Evolutionary conservation across 2,888 invertebrate genomes (phyloP).

Genomic region (Flabesymbios commensalis): DNA sequence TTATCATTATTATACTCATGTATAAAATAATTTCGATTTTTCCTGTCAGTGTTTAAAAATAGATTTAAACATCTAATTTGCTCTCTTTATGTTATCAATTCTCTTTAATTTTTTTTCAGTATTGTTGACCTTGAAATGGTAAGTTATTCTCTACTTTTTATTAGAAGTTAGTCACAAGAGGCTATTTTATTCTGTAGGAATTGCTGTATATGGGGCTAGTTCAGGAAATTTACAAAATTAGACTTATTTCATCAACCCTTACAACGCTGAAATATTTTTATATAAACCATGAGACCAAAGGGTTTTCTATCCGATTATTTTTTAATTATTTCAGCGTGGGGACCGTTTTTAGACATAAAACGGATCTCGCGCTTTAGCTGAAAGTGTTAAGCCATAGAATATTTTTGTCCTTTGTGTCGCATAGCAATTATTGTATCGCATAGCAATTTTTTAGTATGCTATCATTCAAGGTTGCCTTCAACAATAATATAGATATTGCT

Average conservation of each 20-base stretch:
- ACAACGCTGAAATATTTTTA: too few species aligned
- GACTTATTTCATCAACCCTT: too few species aligned
- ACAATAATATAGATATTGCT: background rate
- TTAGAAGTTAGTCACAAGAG: background rate
- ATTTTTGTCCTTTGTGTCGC: background rate
- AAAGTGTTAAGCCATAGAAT: too few species aligned
- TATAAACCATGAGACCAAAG: too few species aligned
- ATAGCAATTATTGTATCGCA: background rate
- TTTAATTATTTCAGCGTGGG: too few species aligned
- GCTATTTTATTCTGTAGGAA: too few species aligned
- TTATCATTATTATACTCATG: background rate
- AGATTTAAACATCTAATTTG: background rate
- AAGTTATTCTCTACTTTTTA: conserved; percentile 7
- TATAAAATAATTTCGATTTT: background rate
- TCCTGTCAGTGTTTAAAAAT: background rate
- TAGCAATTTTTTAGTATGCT: too few species aligned
- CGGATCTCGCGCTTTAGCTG: too few species aligned
- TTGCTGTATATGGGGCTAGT: too few species aligned
- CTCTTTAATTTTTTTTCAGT: conserved; percentile 16
- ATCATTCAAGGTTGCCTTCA: background rate
- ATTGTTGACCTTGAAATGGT: conserved; percentile 36
- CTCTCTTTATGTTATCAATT: background rate
- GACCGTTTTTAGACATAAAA: too few species aligned
- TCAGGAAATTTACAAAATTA: too few species aligned
- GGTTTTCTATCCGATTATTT: too few species aligned